Base-by-base conservation (phyloP, 1,140 invertebrate genomes). In the Drosophila miranda region DNA sequence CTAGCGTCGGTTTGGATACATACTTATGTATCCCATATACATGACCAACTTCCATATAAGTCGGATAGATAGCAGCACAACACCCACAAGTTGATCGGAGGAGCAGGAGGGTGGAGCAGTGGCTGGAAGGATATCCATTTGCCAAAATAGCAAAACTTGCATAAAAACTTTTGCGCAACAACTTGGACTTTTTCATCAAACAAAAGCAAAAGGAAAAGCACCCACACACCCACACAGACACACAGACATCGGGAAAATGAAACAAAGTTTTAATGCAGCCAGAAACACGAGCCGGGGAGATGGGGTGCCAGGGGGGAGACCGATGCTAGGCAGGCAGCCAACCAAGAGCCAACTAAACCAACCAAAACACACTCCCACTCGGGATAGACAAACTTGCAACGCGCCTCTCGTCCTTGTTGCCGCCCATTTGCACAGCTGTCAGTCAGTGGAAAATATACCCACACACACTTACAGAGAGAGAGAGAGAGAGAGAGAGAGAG, bases 131-230 rank as follows among this genome's bases (percentile, higher is more conserved):
- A 75, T 86, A 87, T 86, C 82, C 81, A 86, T 86, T 86, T 86
- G 74, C 82, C 81, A 86, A 86, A 86, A 86, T 86, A 86, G 81
- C 81, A 87, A 86, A 86, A 86, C 81, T 86, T 86, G 81, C 81
- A 86, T 81, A 87, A 86, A 86, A 86, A 86, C 81, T 86, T 77
- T 86, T 86, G 81, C 82, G 74, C 81, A 86, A 84, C 81, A 86
- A 86, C 81, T 86, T 86, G 82, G 82, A 84, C 81, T 84, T 86
- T 86, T 86, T 76, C 82, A 88, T 86, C 82, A 88, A 86, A 78
- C 82, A 76, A 76, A 77, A 76, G 59, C 60, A 74, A 64, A 66
- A 66, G 51, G 21, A 55, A 83, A 89, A 78, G 71, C 67, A 68
- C 78, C 30, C 50, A 38, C 13, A n/a, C 14, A 26, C 4, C 6